Evolutionary conservation across 2,113 vertebrate genomes (phyloP).

Genomic region (Cryptotis parvus): DNA sequence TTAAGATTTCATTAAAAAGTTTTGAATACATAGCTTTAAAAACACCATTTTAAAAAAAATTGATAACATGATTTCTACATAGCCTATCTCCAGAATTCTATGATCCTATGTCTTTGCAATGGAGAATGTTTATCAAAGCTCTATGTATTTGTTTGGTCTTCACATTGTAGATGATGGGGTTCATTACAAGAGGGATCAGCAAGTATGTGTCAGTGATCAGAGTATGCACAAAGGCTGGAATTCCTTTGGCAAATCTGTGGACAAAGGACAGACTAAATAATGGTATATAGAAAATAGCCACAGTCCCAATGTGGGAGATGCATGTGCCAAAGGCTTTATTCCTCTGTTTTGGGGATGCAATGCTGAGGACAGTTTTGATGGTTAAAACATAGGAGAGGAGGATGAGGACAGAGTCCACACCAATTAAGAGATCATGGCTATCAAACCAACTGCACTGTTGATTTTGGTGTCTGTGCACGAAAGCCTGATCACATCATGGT

Average conservation of each 20-base stretch:
- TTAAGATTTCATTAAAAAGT: not conserved
- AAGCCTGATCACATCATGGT: slow-evolving; percentile 79
- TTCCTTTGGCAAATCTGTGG: slow-evolving; percentile 74
- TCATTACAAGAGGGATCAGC: slow-evolving; percentile 76
- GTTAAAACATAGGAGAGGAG: slow-evolving; percentile 78
- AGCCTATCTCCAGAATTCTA: slow-evolving; percentile 9
- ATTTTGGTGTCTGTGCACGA: slow-evolving; percentile 75
- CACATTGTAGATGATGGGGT: slow-evolving; percentile 79
- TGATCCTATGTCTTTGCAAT: slow-evolving; percentile 53
- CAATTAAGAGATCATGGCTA: slow-evolving; percentile 70
- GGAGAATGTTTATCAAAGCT: slow-evolving; percentile 70
- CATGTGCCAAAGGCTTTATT: slow-evolving; percentile 78
- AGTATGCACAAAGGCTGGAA: slow-evolving; percentile 71
- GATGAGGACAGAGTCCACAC: slow-evolving; percentile 70
- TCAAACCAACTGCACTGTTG: slow-evolving; percentile 73
- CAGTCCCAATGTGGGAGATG: slow-evolving; percentile 73
- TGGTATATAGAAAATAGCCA: slow-evolving; percentile 75
- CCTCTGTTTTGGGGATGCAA: slow-evolving; percentile 72
- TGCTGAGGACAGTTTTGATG: slow-evolving; percentile 72
- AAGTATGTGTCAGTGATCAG: slow-evolving; percentile 77
- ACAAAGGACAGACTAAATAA: slow-evolving; percentile 79
- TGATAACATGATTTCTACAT: not conserved
- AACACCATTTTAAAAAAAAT: not conserved
- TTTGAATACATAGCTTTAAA: not conserved
- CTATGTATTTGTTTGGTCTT: slow-evolving; percentile 77